Evolutionary conservation across 1,140 invertebrate genomes (phyloP).

Genomic region (Rhyzopertha dominica): DNA sequence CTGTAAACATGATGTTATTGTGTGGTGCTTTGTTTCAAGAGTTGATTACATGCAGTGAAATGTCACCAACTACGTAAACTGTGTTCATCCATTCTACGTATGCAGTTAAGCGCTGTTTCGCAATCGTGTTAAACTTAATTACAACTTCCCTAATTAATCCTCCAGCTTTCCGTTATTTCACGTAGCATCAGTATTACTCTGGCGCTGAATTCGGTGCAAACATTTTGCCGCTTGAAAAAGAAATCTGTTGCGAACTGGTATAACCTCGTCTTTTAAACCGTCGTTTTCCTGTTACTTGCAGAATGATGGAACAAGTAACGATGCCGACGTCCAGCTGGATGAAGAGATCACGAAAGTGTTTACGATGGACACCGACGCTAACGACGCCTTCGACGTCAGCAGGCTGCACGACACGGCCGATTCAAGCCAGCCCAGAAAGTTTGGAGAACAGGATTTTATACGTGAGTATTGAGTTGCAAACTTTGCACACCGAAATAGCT

Average conservation of each 20-base stretch:
- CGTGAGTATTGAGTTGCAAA: constrained; percentile 43
- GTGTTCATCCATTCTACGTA: too few relatives aligned
- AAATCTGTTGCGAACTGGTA: background rate
- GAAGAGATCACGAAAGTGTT: constrained; percentile 77
- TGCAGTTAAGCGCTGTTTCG: too few relatives aligned
- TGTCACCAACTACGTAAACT: too few relatives aligned
- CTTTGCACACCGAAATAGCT: too few relatives aligned
- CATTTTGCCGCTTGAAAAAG: background rate
- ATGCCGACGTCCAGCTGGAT: constrained; percentile 59
- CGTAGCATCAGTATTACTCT: background rate
- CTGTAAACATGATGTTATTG: too few relatives aligned
- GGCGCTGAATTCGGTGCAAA: background rate
- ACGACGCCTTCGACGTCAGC: constrained; percentile 59
- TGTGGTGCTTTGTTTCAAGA: too few relatives aligned
- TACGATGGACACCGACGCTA: constrained; percentile 46
- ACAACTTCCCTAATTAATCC: too few relatives aligned
- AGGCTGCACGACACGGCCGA: constrained; percentile 49
- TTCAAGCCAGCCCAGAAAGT: constrained; percentile 45
- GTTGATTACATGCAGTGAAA: too few relatives aligned
- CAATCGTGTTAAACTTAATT: too few relatives aligned
- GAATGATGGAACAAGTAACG: constrained; percentile 35
- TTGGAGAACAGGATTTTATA: constrained; percentile 51
- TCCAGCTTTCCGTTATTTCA: too few relatives aligned
- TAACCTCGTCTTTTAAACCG: background rate
- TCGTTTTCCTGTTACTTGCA: constrained; percentile 31